A percentile compares a stretch with the other conserved stretches of the same genome.
phyloP scores from a whole-genome alignment of 2,113 vertebrate species.

The Rattus rattus region DNA sequence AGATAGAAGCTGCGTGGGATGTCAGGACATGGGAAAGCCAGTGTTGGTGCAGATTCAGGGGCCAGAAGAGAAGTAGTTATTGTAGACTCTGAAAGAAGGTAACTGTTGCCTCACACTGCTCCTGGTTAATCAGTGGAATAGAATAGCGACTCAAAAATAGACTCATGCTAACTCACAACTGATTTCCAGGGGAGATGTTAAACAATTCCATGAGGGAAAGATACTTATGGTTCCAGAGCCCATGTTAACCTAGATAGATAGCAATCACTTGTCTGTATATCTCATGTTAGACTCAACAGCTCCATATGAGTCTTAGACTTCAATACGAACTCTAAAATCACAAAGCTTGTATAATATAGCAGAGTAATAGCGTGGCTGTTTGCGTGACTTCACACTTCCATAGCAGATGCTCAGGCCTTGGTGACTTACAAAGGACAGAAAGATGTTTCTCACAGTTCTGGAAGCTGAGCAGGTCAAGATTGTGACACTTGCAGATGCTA shows the following conservation, averaged over 20 bases:
- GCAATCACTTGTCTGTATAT: background rate
- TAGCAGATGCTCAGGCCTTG: background rate
- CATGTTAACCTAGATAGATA: background rate
- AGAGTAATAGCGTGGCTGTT: background rate
- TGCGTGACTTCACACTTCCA: background rate
- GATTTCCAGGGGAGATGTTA: constrained; percentile 23
- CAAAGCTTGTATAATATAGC: background rate
- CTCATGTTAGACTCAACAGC: background rate
- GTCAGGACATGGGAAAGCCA: background rate
- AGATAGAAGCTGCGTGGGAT: background rate
- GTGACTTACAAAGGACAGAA: background rate
- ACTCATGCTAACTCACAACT: background rate
- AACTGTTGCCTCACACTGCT: background rate
- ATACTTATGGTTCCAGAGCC: background rate
- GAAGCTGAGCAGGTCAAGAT: background rate
- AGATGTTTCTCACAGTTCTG: background rate
- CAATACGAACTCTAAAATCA: background rate
- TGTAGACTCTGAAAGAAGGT: background rate
- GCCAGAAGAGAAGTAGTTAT: background rate
- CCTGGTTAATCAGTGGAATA: background rate
- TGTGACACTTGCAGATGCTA: background rate
- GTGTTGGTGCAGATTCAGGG: background rate
- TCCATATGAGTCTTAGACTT: background rate
- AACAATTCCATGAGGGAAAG: background rate
- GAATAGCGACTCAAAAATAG: background rate